Conservation (phyloP, 2,797 vertebrate species). For the Erithacus rubecula region DNA sequence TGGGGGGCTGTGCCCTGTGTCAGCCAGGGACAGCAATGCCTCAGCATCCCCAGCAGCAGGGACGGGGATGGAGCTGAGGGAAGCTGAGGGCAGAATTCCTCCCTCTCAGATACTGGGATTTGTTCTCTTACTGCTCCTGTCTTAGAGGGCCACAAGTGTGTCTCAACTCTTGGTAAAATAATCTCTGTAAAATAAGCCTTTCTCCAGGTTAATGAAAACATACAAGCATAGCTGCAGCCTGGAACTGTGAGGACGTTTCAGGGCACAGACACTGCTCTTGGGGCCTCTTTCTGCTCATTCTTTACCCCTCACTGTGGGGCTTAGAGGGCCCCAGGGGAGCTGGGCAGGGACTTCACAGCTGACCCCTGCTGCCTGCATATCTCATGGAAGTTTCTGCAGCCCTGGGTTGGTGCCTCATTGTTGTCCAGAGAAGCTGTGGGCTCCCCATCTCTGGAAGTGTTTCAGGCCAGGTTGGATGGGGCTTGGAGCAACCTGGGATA, state of each 20-base stretch:
- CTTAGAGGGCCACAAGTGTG: not conserved
- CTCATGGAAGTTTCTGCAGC: not conserved
- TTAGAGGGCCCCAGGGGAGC: not conserved
- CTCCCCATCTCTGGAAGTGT: not conserved
- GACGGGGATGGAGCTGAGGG: not conserved
- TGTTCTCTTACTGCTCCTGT: not conserved
- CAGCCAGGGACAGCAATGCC: not conserved
- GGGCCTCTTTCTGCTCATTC: not conserved
- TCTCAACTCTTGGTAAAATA: not conserved
- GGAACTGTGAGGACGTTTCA: not conserved
- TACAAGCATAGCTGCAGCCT: not conserved
- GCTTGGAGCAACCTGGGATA: not conserved
- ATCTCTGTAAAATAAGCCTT: not conserved
- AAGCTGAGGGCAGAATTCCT: not conserved
- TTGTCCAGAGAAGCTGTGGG: not conserved
- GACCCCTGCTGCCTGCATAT: not conserved
- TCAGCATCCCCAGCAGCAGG: not conserved
- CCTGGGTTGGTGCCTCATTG: not conserved
- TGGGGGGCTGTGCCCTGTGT: not conserved
- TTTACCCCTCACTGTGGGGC: fast-evolving
- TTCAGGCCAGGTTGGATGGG: not conserved
- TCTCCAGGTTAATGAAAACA: not conserved
- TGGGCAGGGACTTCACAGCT: not conserved
- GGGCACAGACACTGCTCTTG: not conserved
- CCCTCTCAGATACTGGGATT: not conserved